phyloP scores from a whole-genome alignment of 2,113 vertebrate genomes.

The Phycodurus eques region DNA sequence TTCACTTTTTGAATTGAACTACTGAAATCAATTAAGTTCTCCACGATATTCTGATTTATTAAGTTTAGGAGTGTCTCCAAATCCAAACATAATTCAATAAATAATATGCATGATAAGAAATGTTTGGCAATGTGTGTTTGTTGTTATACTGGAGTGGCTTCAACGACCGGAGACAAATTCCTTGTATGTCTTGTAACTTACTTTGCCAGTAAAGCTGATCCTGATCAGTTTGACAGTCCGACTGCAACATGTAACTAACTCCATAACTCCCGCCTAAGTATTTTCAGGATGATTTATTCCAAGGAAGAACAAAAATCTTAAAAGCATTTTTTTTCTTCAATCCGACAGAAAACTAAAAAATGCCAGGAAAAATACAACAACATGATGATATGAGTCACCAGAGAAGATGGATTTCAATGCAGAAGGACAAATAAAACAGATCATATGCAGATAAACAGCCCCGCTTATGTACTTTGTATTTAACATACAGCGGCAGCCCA shows the following conservation, averaged over 20 bases:
- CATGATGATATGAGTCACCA: conserved; percentile 24
- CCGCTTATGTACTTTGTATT: conserved; percentile 15
- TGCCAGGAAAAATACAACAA: conserved; percentile 1
- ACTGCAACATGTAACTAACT: background rate
- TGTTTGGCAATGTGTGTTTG: too few relatives aligned
- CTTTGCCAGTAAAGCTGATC: background rate
- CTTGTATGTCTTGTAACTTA: too few relatives aligned
- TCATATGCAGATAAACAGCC: conserved; percentile 11
- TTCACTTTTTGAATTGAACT: background rate
- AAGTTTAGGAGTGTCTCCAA: background rate
- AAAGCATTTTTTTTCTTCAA: background rate
- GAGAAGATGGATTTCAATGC: conserved; percentile 14
- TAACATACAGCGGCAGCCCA: conserved; percentile 29
- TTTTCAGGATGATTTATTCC: conserved; percentile 1
- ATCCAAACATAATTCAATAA: background rate
- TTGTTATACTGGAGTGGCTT: too few relatives aligned
- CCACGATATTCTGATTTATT: background rate
- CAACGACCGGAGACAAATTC: too few relatives aligned
- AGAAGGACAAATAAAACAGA: conserved; percentile 3
- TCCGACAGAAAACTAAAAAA: background rate
- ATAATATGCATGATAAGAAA: conserved; percentile 15
- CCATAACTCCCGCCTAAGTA: background rate
- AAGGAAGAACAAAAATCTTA: background rate
- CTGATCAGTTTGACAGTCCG: background rate
- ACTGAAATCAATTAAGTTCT: background rate